Base-by-base conservation (phyloP, 2,113 vertebrate genomes). In the Cololabis saira region DNA sequence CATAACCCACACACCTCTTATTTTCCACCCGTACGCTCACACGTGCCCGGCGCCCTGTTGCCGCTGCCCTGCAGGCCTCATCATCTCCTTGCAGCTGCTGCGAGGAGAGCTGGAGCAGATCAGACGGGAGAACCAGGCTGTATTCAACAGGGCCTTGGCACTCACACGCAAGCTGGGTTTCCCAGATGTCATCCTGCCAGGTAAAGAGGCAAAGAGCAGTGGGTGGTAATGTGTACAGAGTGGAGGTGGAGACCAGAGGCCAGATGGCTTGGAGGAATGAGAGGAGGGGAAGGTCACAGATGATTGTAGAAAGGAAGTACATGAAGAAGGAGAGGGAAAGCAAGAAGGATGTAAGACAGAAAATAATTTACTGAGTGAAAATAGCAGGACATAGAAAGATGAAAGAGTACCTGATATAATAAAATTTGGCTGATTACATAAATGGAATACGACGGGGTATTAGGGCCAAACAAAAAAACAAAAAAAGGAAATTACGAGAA, bases 161-260 rank as follows among this genome's bases (percentile, higher is more conserved):
- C 86, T 97, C 80, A 96, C 96, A 62, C 94, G 97, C 85, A 98
- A 98, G 86, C 85, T 98, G 80, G 95, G 96, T 41, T 98, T 98
- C 81, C 96, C 97, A 62, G 97, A 98, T 90, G 95, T 97, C 71
- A 98, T 98, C 86, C 94, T 98, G 95, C 97, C 97, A 95, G 97
- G 97, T 98, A 90, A 90, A 84, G 49, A 80, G 43, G 67, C 56
- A 81, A 52, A 74, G 56, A 71, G 68, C 74, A 54, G 74, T 19
- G 13, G 67, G 70, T 3, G 33, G 41, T 53, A 53, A 56, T 67
- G 56, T 61, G 59, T 50, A 37, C 49, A 52, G 61, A 2, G 40
- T 65, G 56, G 52, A 63, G 67, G 53, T 13, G 48, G 18, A 73
- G 61, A 37, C 18, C 51, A 76, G 58, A 67, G 68, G 75, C 40